Evolutionary conservation across 2,888 invertebrate species (phyloP), one percentile per base, ranked within the genome.

Genomic region (Dioctria rufipes): DNA sequence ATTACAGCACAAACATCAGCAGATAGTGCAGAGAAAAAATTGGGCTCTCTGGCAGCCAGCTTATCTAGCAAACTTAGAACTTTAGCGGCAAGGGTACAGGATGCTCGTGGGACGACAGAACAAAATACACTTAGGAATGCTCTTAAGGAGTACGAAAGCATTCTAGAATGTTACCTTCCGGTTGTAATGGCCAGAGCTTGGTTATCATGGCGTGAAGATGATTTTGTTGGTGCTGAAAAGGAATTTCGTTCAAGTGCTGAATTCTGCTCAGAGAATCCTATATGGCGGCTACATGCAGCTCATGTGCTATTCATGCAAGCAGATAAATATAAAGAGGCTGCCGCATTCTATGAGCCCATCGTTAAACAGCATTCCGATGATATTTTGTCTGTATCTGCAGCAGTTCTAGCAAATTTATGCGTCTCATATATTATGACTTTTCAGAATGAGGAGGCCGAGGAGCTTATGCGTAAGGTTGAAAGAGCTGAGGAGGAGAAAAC

Each of bases 241-340:
- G 97, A 98, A 84, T 98, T 99, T 88, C 93, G 97, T 49, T 97
- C 98, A 88, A 98, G 98, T 81, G 97, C 97, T 0, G 99, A 99
- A 88, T 99, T 99, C 89, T 99, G 99, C 87, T 97, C 97, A 84
- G 98, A 98, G 86, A 97, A 98, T 85, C 98, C 99, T 85, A 93
- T 95, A 0, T 99, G 99, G 99, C 94, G 98, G 83, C 90, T 99
- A 37, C 99, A 99, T 87, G 98, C 99, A 0, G 99, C 99, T 0
- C 99, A 99, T 87, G 98, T 99, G 0, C 91, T 99, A 3, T 99
- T 99, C 88, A 99, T 99, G 99, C 98, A 99, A 90, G 98, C 98
- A 87, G 97, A 95, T 87, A 99, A 99, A 88, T 99, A 98, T 88
- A 98, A 98, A 87, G 98, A 99, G 90, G 97, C 99, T 0, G 95